Base-by-base conservation (phyloP, 2,888 invertebrate species). In the Diogma glabrata region DNA sequence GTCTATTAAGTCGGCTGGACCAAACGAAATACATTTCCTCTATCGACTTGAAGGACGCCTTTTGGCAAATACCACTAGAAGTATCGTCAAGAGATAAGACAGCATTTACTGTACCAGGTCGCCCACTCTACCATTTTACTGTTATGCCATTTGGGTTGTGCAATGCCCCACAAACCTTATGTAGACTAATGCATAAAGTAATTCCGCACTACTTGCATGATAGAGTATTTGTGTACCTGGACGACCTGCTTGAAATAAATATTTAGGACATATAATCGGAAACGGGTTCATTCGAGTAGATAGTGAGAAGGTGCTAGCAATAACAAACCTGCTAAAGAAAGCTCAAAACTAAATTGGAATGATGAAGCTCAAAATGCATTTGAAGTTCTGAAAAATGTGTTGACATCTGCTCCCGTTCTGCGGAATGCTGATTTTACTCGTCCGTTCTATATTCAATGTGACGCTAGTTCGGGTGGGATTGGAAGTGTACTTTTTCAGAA, bases 271-370 rank as follows among this genome's bases (percentile, higher is more conserved):
- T 3, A n/a, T 28, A n/a, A 28, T 28, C n/a, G 28, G 28, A 28
- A 28, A 28, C n/a, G 28, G 28, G 28, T 12, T 28, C 10, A 28
- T 28, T 28, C 28, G 28, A 10, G n/a, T 28, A n/a, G 28, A 28
- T 3, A 10, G 10, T n/a, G 28, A 28, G 10, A 28, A 28, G n/a
- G 28, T 28, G 10, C 28, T 12, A 28, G 10, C 28, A 28, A 28
- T 28, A 2, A n/a, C 28, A 12, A n/a, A 28, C 28, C n/a, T 55
- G 51, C 58, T 58, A n/a, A n/a, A n/a, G n/a, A n/a, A n/a, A n/a
- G n/a, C n/a, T n/a, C n/a, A n/a, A n/a, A n/a, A n/a, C 3, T 54
- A 23, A 16, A 52, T 48, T 30, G 33, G 22, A 2, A 20, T 12
- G 12, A 51, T 2, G 48, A 12, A 46, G 50, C 51, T 7, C 24